Evolutionary conservation across 2,113 vertebrate species (phyloP), one percentile per base, ranked within the genome.

Genomic region (Ophiodon elongatus): DNA sequence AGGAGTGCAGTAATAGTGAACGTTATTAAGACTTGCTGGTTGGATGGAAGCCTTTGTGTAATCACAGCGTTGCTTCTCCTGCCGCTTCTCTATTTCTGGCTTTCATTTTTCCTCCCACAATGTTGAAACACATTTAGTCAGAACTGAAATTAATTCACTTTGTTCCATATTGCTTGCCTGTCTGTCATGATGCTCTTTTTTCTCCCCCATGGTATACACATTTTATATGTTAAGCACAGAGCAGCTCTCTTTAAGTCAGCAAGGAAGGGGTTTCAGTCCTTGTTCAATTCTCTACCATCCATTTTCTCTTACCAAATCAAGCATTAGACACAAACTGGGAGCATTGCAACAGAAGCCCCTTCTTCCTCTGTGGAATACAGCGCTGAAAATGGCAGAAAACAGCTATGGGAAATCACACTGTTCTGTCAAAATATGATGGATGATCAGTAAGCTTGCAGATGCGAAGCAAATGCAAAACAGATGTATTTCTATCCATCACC

Each of bases 1-100:
- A 76, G 54, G 50, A 27, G 41, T 43, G 54, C 23, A 8, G 47
- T 14, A 82, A 50, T 13, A 72, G 83, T 70, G 57, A 70, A 68
- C 82, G 64, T 74, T 60, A 29, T 21, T 2, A 7, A 64, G 74
- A 73, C 31, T 33, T 17, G 23, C 21, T 37, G 56, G 10, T 25
- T 76, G 67, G 71, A 54, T 75, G 41, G 27, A 75, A 37, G 19
- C 19, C 35, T 72, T 8, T n/a, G 33, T 54, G 33, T 70, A 33
- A 65, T 21, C 47, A 56, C 68, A n/a, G 2, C 10, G 1, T 5
- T 13, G 25, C 37, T 56, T 4, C 50, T 47, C 9, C 27, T 17
- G 1, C 45, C 3, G 8, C 35, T 56, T 60, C 29, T 4, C 0
- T 39, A 27, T 5, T 8, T 37, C 54, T 13, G 8, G 19, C 14